phyloP scores from a whole-genome alignment of 2,888 invertebrate species.

The Microctonus hyperodae region DNA sequence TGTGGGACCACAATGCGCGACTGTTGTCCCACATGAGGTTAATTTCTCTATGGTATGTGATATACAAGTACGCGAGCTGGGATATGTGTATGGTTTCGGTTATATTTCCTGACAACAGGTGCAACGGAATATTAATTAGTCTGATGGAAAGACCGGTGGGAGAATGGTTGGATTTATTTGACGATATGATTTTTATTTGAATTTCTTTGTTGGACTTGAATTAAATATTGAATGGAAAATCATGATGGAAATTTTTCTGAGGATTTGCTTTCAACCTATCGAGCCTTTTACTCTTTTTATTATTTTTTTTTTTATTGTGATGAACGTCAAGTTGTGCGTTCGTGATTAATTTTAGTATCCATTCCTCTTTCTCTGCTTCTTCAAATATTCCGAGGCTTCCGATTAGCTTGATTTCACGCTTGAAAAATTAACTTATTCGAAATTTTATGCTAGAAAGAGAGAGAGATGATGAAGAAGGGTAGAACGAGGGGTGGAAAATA shows the following conservation, averaged over 20 bases:
- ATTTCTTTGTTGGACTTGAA: neutral
- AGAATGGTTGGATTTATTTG: neutral
- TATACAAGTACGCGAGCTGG: neutral
- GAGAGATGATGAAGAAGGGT: neutral
- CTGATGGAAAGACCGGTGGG: neutral
- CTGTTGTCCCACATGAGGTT: conserved; percentile 10
- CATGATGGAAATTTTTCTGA: conserved; percentile 21
- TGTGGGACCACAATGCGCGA: conserved; percentile 6
- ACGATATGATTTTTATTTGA: conserved; percentile 1
- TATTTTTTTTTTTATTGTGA: conserved; percentile 10
- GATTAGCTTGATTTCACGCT: conserved; percentile 51
- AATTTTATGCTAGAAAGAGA: conserved; percentile 30
- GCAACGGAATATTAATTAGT: conserved; percentile 8
- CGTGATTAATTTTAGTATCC: conserved; percentile 41
- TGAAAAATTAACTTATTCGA: conserved; percentile 45
- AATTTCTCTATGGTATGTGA: neutral
- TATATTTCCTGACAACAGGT: conserved; percentile 23
- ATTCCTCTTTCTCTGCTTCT: conserved; percentile 36
- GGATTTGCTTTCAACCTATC: conserved; percentile 9
- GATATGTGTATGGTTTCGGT: neutral
- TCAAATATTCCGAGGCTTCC: conserved; percentile 41
- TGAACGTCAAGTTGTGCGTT: conserved; percentile 22
- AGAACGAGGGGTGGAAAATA: neutral
- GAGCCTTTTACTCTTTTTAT: conserved; percentile 23
- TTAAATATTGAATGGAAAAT: conserved; percentile 25